Evolutionary conservation across 2,888 invertebrate genomes (phyloP), one percentile per base, ranked within the genome.

Genomic region (Sphaerophoria taeniata): DNA sequence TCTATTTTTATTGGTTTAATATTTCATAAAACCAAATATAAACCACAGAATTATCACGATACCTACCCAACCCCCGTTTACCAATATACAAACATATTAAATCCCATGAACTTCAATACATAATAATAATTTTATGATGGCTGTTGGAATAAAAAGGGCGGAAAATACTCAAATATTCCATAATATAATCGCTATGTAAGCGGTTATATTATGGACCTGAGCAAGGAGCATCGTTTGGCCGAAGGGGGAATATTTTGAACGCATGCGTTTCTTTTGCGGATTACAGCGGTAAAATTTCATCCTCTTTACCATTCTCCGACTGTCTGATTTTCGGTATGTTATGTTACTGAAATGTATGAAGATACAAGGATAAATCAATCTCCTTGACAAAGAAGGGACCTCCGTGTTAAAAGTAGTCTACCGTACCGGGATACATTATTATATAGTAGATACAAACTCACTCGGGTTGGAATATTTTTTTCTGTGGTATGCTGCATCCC

Each of bases 101-200:
- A 67, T 70, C 61, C 65, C 70, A 45, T 74, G 34, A 75, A 79
- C 43, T 72, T 43, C 72, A 67, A 80, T 72, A 80, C 67, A 84
- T 84, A 84, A 84, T 84, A 84, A 84, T 84, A 84, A 84, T 84
- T 84, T 80, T 80, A 76, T 80, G 80, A 84, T 72, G 80, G 24
- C 24, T 24, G 24, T 24, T 24, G 24, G 67, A 84, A 80, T 67
- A 84, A 84, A 63, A 75, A 80, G 84, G 80, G 80, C 80, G 80
- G 80, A 80, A 84, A 80, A 80, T 75, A 80, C 56, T 80, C 80
- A 80, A 84, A 75, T 72, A 73, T 77, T 43, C 67, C n/a, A n/a
- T n/a, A n/a, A n/a, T n/a, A n/a, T n/a, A n/a, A n/a, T 53, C 33
- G 39, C 24, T 65, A 71, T 71, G 58, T 63, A 53, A 69, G n/a